Conservation (phyloP, 1,140 invertebrate genomes). For the Steinernema khuongi region DNA sequence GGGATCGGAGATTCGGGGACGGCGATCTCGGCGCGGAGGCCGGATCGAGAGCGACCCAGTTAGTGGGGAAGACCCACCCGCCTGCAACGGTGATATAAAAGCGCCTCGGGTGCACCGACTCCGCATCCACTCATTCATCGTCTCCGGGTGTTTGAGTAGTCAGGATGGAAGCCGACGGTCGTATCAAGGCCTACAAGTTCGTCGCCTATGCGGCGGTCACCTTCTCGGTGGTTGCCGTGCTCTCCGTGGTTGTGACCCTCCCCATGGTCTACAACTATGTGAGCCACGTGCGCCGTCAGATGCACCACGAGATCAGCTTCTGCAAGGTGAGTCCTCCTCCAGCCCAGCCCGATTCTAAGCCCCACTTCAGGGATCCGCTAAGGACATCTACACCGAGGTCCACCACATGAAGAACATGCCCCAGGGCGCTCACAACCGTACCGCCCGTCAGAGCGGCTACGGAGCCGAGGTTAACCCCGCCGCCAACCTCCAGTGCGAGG, state of each 20-base stretch:
- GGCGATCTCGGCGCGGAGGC: not conserved
- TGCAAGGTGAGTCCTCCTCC: not conserved
- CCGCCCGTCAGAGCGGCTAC: conserved; percentile 30
- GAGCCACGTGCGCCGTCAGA: conserved; percentile 17
- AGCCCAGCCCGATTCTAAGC: not conserved
- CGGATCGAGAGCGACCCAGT: conserved; percentile 30
- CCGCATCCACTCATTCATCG: conserved; percentile 8
- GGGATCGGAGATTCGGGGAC: not conserved
- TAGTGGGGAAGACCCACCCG: conserved; percentile 17
- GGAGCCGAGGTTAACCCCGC: conserved; percentile 41
- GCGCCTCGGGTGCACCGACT: not conserved
- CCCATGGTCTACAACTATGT: conserved; percentile 33
- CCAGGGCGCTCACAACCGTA: conserved; percentile 20
- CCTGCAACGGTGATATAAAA: not conserved
- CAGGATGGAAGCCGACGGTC: conserved; percentile 25
- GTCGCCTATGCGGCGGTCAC: conserved; percentile 28
- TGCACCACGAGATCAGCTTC: conserved; percentile 23
- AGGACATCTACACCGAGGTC: conserved; percentile 27
- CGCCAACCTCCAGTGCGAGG: conserved; percentile 43
- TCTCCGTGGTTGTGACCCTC: conserved; percentile 21
- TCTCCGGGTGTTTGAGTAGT: not conserved
- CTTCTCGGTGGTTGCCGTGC: conserved; percentile 24
- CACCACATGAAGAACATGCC: conserved; percentile 22
- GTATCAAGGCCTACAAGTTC: conserved; percentile 31
- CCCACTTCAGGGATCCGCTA: conserved; percentile 20